Percentiles rank a stretch among this genome's conserved stretches.
phyloP scores from a whole-genome alignment of 2,888 invertebrate species.

The Caenorhabditis angaria region DNA sequence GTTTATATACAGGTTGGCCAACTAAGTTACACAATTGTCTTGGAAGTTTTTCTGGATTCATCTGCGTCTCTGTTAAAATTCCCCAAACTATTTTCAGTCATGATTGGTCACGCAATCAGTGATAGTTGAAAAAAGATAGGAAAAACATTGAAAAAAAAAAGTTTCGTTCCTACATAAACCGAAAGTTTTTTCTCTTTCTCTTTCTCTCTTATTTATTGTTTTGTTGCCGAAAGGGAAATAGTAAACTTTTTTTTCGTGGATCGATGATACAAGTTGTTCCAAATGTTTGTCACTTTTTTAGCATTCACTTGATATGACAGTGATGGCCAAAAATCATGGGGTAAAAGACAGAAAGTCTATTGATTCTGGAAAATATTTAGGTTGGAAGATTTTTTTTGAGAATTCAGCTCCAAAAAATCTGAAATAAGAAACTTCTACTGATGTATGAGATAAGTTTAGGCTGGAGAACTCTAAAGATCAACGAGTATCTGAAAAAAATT shows the following conservation, averaged over 20 bases:
- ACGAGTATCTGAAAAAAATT: too few species aligned
- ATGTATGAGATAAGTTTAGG: too few species aligned
- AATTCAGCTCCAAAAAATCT: too few species aligned
- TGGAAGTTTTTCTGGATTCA: constrained; percentile 11
- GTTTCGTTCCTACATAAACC: constrained; percentile 8
- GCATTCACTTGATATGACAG: neutral
- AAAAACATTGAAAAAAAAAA: constrained; percentile 24
- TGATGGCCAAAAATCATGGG: too few species aligned
- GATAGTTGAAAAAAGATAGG: constrained; percentile 37
- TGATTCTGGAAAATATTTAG: too few species aligned
- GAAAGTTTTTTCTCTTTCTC: constrained; percentile 15
- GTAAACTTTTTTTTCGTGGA: neutral
- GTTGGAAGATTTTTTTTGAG: too few species aligned
- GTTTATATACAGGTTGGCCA: constrained; percentile 37
- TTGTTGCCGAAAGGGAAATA: neutral
- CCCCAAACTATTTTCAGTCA: constrained; percentile 9
- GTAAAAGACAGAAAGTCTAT: too few species aligned
- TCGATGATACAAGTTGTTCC: too few species aligned
- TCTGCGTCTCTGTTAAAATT: constrained; percentile 20
- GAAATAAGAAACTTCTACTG: too few species aligned
- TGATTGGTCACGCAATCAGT: constrained; percentile 33
- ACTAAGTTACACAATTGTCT: constrained; percentile 39
- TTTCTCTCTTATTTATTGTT: constrained; percentile 2
- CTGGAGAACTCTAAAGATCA: too few species aligned
- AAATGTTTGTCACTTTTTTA: constrained; percentile 1